Base-by-base conservation (phyloP, 2,113 vertebrate species). In the Oplegnathus fasciatus region DNA sequence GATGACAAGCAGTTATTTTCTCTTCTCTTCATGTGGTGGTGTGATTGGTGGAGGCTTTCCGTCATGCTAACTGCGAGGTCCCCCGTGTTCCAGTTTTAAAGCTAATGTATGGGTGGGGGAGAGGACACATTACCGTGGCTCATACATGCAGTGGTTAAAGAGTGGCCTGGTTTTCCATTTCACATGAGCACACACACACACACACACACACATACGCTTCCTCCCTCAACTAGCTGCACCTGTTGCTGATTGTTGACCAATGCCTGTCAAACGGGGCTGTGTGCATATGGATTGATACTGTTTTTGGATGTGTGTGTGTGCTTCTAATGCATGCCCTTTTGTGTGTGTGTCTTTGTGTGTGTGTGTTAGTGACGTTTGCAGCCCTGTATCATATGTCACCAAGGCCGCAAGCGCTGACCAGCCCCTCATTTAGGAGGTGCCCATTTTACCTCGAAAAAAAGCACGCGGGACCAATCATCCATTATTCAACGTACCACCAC, bases 401-500 rank as follows among this genome's bases (percentile, higher is more conserved):
- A 14, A 57, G 55, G 52, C 86, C 72, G 5, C 82, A 86, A 82
- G 75, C 52, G 17, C 61, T 86, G 85, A 85, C 75, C 86, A 84
- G 85, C 72, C 90, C 88, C 88, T 90, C 79, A 88, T 92, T 92
- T 91, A 44, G 82, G 40, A 70, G 62, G 28, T 75, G 70, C 84
- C 82, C 75, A 73, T 86, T 91, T 93, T 84, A 87, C 75, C 89
- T 88, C 0, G 13, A 85, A 88, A 88, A 37, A 85, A 84, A 72
- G 64, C 89, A 89, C 58, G 22, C 30, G n/a, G 77, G 83, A 66
- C 83, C 88, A 89, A 84, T 90, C 91, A 83, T 90, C 86, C 86
- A 91, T 93, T 94, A 92, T 92, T 93, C 88, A 87, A 26, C 67
- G 60, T 73, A 80, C 82, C 70, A 94, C 78, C 83, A 83, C 55